phyloP scores from a whole-genome alignment of 2,113 vertebrate genomes.

The Gallinago media region DNA sequence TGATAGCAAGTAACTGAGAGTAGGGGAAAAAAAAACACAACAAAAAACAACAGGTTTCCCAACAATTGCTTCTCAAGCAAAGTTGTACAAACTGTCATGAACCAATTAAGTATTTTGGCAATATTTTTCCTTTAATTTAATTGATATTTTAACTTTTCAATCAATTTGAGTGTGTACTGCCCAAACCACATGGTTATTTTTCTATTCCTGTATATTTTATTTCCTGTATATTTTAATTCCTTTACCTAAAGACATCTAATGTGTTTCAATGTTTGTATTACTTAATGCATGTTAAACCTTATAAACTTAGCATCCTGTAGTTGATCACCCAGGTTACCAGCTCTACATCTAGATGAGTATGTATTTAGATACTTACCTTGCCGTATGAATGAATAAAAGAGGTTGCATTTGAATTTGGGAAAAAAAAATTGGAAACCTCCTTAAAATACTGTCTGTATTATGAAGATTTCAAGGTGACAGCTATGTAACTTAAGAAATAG shows the following conservation, averaged over 20 bases:
- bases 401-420: accelerated
- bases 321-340: not conserved
- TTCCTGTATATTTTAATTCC: not conserved
- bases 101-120: not conserved
- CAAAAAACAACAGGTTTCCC: not conserved
- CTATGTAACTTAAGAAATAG: not conserved
- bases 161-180: not conserved
- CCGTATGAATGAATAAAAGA: not conserved
- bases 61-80: conserved; percentile 4
- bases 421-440: not conserved
- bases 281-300: not conserved
- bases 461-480: not conserved
- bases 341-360: not conserved
- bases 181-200: not conserved
- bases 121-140: not conserved
- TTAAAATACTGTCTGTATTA: not conserved
- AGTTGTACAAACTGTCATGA: not conserved
- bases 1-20: conserved; percentile 8
- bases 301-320: not conserved
- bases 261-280: not conserved
- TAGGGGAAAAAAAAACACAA: not conserved
- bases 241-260: not conserved
- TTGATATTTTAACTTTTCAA: not conserved
- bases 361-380: not conserved
- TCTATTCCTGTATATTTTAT: not conserved